A percentile compares a stretch with the other conserved stretches of the same genome.
Evolutionary conservation across 2,113 vertebrate species (phyloP).

Genomic region (Microcebus griseorufus): DNA sequence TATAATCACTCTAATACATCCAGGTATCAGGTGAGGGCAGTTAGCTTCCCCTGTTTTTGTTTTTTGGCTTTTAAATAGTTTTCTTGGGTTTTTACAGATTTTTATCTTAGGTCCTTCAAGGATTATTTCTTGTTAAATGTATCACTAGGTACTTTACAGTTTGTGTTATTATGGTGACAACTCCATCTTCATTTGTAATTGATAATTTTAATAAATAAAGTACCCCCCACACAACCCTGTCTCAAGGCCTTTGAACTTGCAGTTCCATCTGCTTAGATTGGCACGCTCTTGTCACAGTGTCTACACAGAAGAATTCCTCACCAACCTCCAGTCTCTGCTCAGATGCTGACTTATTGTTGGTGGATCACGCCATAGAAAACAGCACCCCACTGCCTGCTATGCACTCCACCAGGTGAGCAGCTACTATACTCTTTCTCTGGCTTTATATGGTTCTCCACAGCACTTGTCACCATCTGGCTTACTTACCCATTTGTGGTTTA

Average conservation of each 20-base stretch:
- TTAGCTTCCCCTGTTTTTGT: neutral
- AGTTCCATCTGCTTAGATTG: neutral
- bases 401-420: too few relatives aligned
- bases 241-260: neutral
- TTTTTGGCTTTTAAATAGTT: neutral
- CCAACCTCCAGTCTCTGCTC: neutral
- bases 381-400: rapidly evolving
- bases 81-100: neutral
- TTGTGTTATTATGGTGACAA: neutral
- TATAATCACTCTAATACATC: neutral
- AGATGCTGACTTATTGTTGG: neutral
- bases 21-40: neutral
- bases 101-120: neutral
- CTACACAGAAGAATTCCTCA: neutral
- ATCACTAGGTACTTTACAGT: neutral
- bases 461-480: neutral
- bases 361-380: too few relatives aligned
- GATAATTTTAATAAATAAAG: neutral
- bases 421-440: neutral
- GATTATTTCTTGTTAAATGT: neutral
- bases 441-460: neutral
- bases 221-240: neutral
- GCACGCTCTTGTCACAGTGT: neutral
- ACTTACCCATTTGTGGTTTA: neutral
- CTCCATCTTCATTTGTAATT: neutral